These are phyloP conservation scores for Cynopterus brachyotis DNA, from an alignment of 2,113 vertebrate genomes.

Conservation along the genomic window DNA sequence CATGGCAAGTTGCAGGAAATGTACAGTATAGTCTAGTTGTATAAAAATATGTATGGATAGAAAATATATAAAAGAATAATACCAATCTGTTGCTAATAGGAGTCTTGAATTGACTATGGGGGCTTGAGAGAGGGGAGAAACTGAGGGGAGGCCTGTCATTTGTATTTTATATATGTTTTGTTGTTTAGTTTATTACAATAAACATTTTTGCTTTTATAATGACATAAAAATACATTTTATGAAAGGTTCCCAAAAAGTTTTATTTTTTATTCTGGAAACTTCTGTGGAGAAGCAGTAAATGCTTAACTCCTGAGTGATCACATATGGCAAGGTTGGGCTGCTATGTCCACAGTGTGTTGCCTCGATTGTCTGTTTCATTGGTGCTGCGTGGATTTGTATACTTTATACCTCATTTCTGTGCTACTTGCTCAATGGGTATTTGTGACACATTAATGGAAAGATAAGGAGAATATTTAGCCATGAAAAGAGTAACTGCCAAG, in stretches of 20 bases:
- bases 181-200: conserved; percentile 1
- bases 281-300: background rate
- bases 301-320: background rate
- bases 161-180: background rate
- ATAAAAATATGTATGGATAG: background rate
- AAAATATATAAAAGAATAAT: background rate
- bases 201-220: background rate
- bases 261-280: background rate
- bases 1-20: background rate
- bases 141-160: background rate
- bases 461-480: background rate
- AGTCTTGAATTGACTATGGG: background rate
- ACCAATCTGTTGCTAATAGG: background rate
- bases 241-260: background rate
- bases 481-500: background rate
- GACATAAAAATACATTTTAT: background rate
- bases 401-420: background rate
- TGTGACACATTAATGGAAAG: background rate
- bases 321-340: background rate
- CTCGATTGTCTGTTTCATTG: background rate
- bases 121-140: background rate
- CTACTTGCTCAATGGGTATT: background rate
- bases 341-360: accelerated
- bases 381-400: background rate
- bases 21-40: background rate